Conservation (phyloP, 1,140 invertebrate genomes). For the Orius laevigatus region DNA sequence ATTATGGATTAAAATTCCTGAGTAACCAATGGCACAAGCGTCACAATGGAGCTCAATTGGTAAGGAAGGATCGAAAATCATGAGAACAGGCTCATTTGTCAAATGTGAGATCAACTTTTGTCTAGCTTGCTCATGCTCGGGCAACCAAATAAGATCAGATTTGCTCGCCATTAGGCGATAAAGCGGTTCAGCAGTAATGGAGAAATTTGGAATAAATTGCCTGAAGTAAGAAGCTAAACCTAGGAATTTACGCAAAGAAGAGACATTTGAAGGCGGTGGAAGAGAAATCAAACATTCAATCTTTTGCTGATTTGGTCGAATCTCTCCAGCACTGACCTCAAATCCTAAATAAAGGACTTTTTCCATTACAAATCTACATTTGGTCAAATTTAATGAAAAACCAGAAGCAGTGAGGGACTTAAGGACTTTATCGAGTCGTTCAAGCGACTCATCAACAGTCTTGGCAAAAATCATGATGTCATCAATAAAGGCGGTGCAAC, state of each 20-base stretch:
- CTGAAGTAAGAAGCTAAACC: constrained; percentile 24
- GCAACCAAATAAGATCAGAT: constrained; percentile 2
- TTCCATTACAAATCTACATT: constrained; percentile 23
- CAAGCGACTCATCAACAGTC: constrained; percentile 11
- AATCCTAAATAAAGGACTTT: constrained; percentile 23
- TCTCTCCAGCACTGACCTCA: constrained; percentile 18
- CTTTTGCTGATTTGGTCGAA: constrained; percentile 18
- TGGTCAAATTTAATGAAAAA: constrained; percentile 18
- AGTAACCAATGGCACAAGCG: constrained; percentile 18
- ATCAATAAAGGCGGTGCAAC: constrained; percentile 3
- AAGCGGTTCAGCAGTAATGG: constrained; percentile 20
- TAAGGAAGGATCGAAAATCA: constrained; percentile 23
- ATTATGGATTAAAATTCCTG: constrained; percentile 14
- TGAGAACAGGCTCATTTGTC: constrained; percentile 22
- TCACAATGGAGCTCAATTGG: constrained; percentile 23
- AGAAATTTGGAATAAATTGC: constrained; percentile 23
- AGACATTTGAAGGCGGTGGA: constrained; percentile 20
- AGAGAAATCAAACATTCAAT: constrained; percentile 15
- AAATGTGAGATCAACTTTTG: constrained; percentile 5
- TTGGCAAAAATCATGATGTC: constrained; percentile 9
- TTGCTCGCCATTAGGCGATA: constrained; percentile 5
- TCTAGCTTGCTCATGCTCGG: constrained; percentile 2
- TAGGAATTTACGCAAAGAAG: constrained; percentile 21
- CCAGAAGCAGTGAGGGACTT: constrained; percentile 2
- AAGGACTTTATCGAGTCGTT: constrained; percentile 6